Conservation (phyloP, 1,140 invertebrate genomes). For the Drosophila sp. region DNA sequence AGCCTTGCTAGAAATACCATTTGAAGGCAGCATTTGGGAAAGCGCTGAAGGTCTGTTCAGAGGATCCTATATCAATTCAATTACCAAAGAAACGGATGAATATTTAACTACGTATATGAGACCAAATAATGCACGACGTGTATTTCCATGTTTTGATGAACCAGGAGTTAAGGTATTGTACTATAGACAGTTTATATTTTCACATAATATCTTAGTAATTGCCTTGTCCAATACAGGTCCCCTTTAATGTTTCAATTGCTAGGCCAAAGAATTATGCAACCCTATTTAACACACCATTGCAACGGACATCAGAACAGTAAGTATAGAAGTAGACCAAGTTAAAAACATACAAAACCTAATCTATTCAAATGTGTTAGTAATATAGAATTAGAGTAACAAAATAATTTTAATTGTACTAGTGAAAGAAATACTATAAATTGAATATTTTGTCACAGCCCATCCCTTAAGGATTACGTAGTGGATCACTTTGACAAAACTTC, state of each 20-base stretch:
- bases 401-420: not conserved
- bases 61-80: conserved; percentile 84
- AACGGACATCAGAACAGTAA: conserved; percentile 86
- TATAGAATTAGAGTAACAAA: not conserved
- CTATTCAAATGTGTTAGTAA: not conserved
- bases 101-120: conserved; percentile 91
- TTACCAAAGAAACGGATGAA: conserved; percentile 84
- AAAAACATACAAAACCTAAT: not conserved
- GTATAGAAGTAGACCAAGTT: conserved; percentile 53
- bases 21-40: conserved; percentile 85
- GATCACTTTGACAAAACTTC: conserved; percentile 89
- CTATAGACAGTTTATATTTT: not conserved
- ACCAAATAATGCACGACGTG: conserved; percentile 90
- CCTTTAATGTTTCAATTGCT: conserved; percentile 87
- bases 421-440: not conserved
- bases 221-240: conserved; percentile 79
- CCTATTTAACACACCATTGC: conserved; percentile 87
- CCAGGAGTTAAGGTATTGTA: conserved; percentile 88
- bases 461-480: conserved; percentile 84
- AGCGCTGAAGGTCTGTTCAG: conserved; percentile 86
- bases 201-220: not conserved
- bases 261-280: conserved; percentile 86
- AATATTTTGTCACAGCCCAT: conserved; percentile 23
- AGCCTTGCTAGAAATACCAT: conserved; percentile 85
- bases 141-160: conserved; percentile 97